phyloP scores from a whole-genome alignment of 2,113 vertebrate species.

The Orcinus orca region DNA sequence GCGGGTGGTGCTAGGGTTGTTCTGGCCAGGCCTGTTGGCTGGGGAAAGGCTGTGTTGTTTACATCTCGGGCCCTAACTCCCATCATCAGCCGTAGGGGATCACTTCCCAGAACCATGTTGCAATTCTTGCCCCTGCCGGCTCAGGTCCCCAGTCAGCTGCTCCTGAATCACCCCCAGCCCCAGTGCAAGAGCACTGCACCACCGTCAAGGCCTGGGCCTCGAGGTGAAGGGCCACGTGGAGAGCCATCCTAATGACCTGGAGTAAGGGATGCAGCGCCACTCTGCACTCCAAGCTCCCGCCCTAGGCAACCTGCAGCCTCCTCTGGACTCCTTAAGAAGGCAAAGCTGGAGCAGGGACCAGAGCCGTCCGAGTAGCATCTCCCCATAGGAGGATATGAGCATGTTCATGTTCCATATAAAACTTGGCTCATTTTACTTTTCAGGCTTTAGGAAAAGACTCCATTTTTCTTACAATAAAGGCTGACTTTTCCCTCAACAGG shows the following conservation, averaged over 20 bases:
- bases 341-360: not conserved
- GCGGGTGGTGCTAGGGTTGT: conserved; percentile 12
- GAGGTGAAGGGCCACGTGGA: not conserved
- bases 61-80: conserved; percentile 20
- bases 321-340: not conserved
- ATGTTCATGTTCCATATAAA: not conserved
- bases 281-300: not conserved
- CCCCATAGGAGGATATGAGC: not conserved
- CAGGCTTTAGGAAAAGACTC: conserved; percentile 9
- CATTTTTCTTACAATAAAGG: conserved; percentile 53
- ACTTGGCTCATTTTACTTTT: conserved; percentile 40
- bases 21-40: conserved; percentile 31
- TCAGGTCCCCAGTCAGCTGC: conserved; percentile 74
- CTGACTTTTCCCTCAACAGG: not conserved
- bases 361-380: not conserved
- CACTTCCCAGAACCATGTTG: conserved; percentile 71
- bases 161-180: conserved; percentile 72
- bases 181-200: not conserved
- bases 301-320: not conserved
- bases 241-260: not conserved
- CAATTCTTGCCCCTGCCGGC: conserved; percentile 63
- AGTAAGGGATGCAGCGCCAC: no score
- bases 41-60: conserved; percentile 56
- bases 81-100: conserved; percentile 44
- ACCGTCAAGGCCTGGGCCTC: not conserved